These are phyloP conservation scores for Euclidia mi DNA, from an alignment of 2,888 invertebrate genomes.

Conservation along the genomic window DNA sequence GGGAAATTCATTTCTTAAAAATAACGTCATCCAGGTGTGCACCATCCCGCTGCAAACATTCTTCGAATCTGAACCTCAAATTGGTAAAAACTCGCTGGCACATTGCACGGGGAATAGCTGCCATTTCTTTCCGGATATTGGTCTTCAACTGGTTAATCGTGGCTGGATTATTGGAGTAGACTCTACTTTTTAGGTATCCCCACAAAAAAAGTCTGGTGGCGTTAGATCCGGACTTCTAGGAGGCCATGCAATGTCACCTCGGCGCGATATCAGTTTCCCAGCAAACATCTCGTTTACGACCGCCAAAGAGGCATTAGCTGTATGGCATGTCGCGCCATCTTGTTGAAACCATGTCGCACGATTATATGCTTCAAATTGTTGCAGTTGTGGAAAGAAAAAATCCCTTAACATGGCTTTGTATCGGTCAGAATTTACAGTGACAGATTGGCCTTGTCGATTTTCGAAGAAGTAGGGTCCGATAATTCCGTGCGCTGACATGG, in stretches of 20 bases:
- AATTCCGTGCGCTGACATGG: constrained; percentile 34
- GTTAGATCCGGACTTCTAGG: constrained; percentile 28
- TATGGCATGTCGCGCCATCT: constrained; percentile 25
- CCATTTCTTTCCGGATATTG: constrained; percentile 39
- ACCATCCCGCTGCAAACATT: constrained; percentile 23
- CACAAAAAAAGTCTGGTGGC: constrained; percentile 31
- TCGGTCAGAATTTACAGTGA: constrained; percentile 30
- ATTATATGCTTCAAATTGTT: constrained; percentile 27
- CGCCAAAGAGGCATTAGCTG: constrained; percentile 19
- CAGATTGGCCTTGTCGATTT: constrained; percentile 21
- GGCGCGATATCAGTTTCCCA: constrained; percentile 26
- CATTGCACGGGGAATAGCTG: constrained; percentile 32
- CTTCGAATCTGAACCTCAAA: constrained; percentile 24
- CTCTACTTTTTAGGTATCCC: constrained; percentile 11
- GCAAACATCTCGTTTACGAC: constrained; percentile 29
- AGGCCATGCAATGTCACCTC: constrained; percentile 27
- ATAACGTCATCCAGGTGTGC: constrained; percentile 24
- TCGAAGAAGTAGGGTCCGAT: constrained; percentile 43
- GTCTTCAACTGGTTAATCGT: constrained; percentile 21
- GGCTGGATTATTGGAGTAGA: background rate
- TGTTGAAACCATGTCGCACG: constrained; percentile 32
- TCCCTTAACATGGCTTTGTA: constrained; percentile 30
- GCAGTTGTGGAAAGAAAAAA: constrained; percentile 26
- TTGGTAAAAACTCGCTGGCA: constrained; percentile 30
- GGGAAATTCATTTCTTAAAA: constrained; percentile 16